A percentile compares a stretch with the other conserved stretches of the same genome.
These are phyloP conservation scores for Patella pellucida DNA, from an alignment of 2,888 invertebrate genomes.

Conservation along the genomic window DNA sequence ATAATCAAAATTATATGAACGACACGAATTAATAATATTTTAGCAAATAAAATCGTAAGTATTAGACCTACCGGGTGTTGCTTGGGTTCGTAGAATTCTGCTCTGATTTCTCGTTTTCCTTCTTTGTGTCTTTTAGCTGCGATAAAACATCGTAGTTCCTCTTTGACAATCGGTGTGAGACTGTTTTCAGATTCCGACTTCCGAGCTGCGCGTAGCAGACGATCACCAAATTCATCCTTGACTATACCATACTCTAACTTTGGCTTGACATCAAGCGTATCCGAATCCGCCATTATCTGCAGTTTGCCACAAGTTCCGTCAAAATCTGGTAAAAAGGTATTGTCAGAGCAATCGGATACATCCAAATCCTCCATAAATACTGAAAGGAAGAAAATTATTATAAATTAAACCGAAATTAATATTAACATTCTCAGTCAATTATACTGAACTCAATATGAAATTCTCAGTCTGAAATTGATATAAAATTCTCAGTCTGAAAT, in stretches of 20 bases:
- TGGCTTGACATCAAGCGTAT: not conserved
- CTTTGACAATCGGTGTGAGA: not conserved
- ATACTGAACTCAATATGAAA: too few species aligned
- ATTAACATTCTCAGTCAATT: too few species aligned
- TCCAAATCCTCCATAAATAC: constrained; percentile 8
- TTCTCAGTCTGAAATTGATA: too few species aligned
- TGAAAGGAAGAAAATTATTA: not conserved
- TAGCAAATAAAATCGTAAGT: too few species aligned
- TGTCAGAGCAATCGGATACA: not conserved
- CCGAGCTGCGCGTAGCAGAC: not conserved
- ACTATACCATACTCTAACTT: not conserved
- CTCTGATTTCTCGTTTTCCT: not conserved
- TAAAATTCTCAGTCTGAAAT: too few species aligned
- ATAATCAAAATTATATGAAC: too few species aligned
- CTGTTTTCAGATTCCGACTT: not conserved
- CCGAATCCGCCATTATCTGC: not conserved
- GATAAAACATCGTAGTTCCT: not conserved
- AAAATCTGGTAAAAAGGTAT: constrained; percentile 2
- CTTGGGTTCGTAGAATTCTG: not conserved
- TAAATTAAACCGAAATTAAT: too few species aligned
- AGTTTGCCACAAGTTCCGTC: not conserved
- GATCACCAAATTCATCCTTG: constrained; percentile 3
- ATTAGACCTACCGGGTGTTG: not conserved
- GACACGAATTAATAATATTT: too few species aligned
- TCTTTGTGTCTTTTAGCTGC: not conserved